Percentiles rank a stretch among this genome's conserved stretches.
Evolutionary conservation across 2,113 vertebrate genomes (phyloP).

Genomic region (Phylloscopus trochilus): DNA sequence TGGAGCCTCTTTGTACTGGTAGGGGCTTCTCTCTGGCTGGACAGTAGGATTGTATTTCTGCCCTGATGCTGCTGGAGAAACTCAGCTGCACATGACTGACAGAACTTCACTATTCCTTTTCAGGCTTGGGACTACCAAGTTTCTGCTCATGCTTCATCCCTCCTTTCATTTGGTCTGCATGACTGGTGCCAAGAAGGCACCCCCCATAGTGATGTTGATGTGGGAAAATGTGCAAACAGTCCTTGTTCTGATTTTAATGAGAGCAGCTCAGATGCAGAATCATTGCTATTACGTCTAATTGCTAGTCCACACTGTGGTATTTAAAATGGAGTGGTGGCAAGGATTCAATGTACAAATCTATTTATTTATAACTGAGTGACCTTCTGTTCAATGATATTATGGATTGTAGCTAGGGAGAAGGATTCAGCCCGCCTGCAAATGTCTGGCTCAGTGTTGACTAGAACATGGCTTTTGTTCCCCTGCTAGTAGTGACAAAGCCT

Average conservation of each 20-base stretch:
- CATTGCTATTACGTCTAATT: background rate
- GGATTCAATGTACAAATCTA: conserved; percentile 24
- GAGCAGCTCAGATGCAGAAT: background rate
- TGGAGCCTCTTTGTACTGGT: background rate
- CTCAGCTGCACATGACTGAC: background rate
- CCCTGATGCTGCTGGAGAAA: background rate
- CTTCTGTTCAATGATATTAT: conserved; percentile 33
- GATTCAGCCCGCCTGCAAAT: background rate
- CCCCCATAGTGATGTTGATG: fast-evolving
- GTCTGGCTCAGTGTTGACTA: background rate
- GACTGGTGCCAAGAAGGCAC: background rate
- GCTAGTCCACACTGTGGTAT: background rate
- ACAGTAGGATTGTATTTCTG: background rate
- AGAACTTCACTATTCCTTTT: background rate
- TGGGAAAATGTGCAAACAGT: background rate
- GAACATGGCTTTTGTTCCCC: background rate
- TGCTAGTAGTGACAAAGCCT: conserved; percentile 15
- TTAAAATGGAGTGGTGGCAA: conserved; percentile 5
- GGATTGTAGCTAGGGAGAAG: background rate
- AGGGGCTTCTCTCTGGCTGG: background rate
- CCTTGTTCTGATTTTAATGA: background rate
- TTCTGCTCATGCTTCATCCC: background rate
- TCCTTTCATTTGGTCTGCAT: background rate
- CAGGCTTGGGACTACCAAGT: background rate
- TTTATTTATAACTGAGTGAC: conserved; percentile 37